These are phyloP conservation scores for Melanophora roralis DNA, from an alignment of 2,888 invertebrate species.

Conservation along the genomic window DNA sequence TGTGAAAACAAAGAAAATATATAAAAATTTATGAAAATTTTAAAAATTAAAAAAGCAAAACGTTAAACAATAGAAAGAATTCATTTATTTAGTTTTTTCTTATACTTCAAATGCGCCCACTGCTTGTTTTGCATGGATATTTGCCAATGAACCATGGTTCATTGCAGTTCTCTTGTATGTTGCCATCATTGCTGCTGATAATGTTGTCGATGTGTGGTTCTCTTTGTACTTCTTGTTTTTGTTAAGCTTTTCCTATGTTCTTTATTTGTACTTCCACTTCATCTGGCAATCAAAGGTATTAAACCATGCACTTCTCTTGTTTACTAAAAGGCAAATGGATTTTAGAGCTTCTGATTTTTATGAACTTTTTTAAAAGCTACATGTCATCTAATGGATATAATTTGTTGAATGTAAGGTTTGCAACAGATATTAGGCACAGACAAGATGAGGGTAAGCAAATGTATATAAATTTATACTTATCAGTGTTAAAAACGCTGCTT, in stretches of 20 bases:
- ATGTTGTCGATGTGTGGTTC: slow-evolving; percentile 38
- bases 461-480: too few species aligned
- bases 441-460: too few species aligned
- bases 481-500: too few species aligned
- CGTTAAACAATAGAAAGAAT: slow-evolving; percentile 30
- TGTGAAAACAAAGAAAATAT: slow-evolving; percentile 44
- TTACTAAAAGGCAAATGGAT: slow-evolving; percentile 32
- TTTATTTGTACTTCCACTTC: slow-evolving; percentile 41
- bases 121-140: slow-evolving; percentile 56
- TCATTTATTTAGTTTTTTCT: background rate
- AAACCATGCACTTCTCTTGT: slow-evolving; percentile 48
- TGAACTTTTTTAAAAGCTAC: slow-evolving; percentile 19
- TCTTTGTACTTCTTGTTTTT: slow-evolving; percentile 27
- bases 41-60: slow-evolving; percentile 43
- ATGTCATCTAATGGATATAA: background rate
- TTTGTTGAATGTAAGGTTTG: background rate
- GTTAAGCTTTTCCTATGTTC: background rate
- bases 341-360: slow-evolving; percentile 56
- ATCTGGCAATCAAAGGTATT: slow-evolving; percentile 57
- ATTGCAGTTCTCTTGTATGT: slow-evolving; percentile 16
- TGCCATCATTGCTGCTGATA: slow-evolving; percentile 13
- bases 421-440: too few species aligned
- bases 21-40: slow-evolving; percentile 55
- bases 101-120: slow-evolving; percentile 52
- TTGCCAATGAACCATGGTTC: slow-evolving; percentile 42